phyloP scores from a whole-genome alignment of 1,140 invertebrate genomes.

The Hypothenemus hampei region DNA sequence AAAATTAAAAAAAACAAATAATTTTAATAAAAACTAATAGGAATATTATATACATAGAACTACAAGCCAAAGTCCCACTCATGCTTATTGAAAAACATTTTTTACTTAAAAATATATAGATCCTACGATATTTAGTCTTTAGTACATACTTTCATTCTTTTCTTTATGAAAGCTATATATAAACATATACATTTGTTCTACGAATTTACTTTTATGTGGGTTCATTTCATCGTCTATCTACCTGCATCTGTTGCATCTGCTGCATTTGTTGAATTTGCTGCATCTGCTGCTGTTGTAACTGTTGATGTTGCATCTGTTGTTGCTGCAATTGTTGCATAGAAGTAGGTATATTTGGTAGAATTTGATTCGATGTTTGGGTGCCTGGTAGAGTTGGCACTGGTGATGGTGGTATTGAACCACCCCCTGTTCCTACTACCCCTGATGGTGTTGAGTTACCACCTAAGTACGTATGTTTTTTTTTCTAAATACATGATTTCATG shows the following conservation, averaged over 20 bases:
- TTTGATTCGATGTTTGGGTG: constrained; percentile 35
- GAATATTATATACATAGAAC: no score
- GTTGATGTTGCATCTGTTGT: constrained; percentile 53
- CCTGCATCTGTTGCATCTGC: constrained; percentile 43
- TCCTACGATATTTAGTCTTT: no score
- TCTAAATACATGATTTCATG: background rate
- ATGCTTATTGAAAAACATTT: no score
- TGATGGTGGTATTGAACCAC: constrained; percentile 29
- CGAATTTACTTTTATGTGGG: background rate
- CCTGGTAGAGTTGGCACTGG: constrained; percentile 33
- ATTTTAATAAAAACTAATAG: no score
- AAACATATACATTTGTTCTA: background rate
- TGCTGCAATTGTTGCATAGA: constrained; percentile 49
- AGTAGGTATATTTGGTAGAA: constrained; percentile 33
- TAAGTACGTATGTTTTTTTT: background rate
- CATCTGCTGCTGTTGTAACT: constrained; percentile 48
- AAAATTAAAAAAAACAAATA: no score
- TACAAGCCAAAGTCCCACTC: no score
- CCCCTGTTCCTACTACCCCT: constrained; percentile 8
- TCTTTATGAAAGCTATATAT: no score
- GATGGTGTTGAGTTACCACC: constrained; percentile 18
- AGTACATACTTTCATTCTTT: no score
- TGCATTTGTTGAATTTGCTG: constrained; percentile 48
- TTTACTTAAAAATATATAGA: no score
- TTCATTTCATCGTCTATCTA: constrained; percentile 39